These are phyloP conservation scores for Chlorocebus sabaeus DNA, from an alignment of 2,113 vertebrate genomes.

Conservation along the genomic window DNA sequence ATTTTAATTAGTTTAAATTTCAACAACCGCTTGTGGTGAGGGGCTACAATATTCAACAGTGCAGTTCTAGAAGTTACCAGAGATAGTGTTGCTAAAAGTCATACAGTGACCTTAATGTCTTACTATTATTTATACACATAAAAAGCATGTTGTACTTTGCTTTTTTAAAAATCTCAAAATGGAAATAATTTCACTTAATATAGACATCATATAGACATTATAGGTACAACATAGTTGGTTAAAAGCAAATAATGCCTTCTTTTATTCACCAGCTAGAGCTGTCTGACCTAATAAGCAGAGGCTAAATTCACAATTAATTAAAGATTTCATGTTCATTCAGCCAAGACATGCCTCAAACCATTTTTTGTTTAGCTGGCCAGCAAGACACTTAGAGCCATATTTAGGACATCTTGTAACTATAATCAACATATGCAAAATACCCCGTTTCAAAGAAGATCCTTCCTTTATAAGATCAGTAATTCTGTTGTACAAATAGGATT, in stretches of 20 bases:
- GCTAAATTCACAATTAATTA: slow-evolving; percentile 76
- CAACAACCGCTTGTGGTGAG: neutral
- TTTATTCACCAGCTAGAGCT: slow-evolving; percentile 50
- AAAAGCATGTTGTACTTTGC: neutral
- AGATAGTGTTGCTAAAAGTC: neutral
- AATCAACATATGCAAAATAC: slow-evolving; percentile 47
- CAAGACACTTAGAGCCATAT: slow-evolving; percentile 53
- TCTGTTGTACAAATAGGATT: neutral
- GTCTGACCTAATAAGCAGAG: slow-evolving; percentile 70
- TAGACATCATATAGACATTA: slow-evolving; percentile 22
- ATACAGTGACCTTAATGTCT: neutral
- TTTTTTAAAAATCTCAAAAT: neutral
- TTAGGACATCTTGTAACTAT: slow-evolving; percentile 55
- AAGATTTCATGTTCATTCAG: slow-evolving; percentile 73
- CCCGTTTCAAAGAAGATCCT: neutral
- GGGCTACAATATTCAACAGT: neutral
- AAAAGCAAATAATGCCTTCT: slow-evolving; percentile 34
- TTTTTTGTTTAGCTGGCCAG: slow-evolving; percentile 61
- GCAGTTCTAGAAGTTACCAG: neutral
- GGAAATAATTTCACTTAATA: slow-evolving; percentile 2
- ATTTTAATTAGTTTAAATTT: neutral
- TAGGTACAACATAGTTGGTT: neutral
- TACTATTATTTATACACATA: neutral
- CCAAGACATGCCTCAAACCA: slow-evolving; percentile 77
- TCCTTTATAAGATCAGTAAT: neutral